Base-by-base conservation (phyloP, 2,797 vertebrate species). In the Ctenochaetus hawaiiensis region DNA sequence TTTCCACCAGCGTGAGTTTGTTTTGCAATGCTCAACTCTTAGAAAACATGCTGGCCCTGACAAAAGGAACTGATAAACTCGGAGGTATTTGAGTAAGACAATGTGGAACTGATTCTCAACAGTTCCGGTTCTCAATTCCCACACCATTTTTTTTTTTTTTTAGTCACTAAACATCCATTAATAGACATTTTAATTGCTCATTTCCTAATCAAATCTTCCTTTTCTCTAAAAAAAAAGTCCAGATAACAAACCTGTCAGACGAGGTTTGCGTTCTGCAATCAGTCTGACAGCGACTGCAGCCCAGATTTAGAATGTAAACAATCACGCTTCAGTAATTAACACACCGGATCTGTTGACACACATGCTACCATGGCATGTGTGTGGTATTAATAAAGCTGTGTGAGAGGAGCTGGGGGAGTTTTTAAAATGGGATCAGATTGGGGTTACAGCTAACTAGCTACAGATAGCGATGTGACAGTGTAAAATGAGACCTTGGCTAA, bases 371-470 rank as follows among this genome's bases (percentile, higher is more conserved):
- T 73, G 68, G 79, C 48, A 47, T 72, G 64, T 69, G 48, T 56
- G 53, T n/a, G 34, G 60, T 88, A 85, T 86, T 90, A 88, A 87
- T 89, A 90, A 89, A 84, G 73, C 53, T 34, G 69, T 53, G 54
- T 5, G 72, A 74, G 59, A 67, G 70, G 72, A 83, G 71, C 58
- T 11, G 16, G 51, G 22, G 18, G 34, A 54, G 59, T 43, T 78
- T 83, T 84, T 23, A 16, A 83, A 82, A 80, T 58, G 69, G 75
- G 67, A 86, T 68, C n/a, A n/a, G 78, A 60, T 26, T 60, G 80
- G 47, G 53, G 77, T 83, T 83, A 80, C 70, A 78, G 69, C 53
- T 59, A 82, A 85, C 51, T 37, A 72, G 72, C 65, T 14, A 51
- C 78, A 81, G 82, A 81, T 48, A 74, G 58, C 41, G 57, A 77